Evolutionary conservation across 2,888 invertebrate species (phyloP).

Genomic region (Criorhina ranunculi): DNA sequence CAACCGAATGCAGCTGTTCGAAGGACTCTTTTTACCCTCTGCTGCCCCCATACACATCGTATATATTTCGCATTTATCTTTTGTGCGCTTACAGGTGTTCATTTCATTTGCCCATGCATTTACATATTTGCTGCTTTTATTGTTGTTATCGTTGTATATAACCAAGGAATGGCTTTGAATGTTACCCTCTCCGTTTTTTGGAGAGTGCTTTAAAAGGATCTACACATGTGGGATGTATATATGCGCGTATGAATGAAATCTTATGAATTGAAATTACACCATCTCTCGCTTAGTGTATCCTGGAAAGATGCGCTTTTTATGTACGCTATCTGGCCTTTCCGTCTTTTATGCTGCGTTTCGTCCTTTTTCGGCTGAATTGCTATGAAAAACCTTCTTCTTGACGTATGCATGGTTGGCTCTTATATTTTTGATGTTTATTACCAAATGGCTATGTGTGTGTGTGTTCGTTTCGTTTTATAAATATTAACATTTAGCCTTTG

Average conservation of each 20-base stretch:
- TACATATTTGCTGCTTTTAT: slow-evolving; percentile 43
- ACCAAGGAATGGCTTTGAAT: slow-evolving; percentile 34
- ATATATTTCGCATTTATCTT: not conserved
- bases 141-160: slow-evolving; percentile 30
- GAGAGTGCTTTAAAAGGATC: not conserved
- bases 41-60: not conserved
- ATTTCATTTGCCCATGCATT: slow-evolving; percentile 52
- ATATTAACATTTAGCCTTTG: slow-evolving; percentile 34
- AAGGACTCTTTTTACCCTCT: slow-evolving; percentile 1
- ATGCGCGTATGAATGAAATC: slow-evolving; percentile 44
- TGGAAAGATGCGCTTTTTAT: slow-evolving; percentile 57
- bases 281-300: slow-evolving; percentile 28
- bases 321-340: not conserved
- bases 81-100: slow-evolving; percentile 58
- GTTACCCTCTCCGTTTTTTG: slow-evolving; percentile 1
- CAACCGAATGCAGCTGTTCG: slow-evolving; percentile 20
- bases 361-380: slow-evolving; percentile 15
- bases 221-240: no score
- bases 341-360: not conserved
- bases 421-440: slow-evolving; percentile 22
- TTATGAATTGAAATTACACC: slow-evolving; percentile 50
- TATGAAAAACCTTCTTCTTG: slow-evolving; percentile 1
- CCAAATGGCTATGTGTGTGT: slow-evolving; percentile 19
- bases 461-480: slow-evolving; percentile 40
- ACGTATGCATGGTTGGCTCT: slow-evolving; percentile 41